A percentile compares a stretch with the other conserved stretches of the same genome.
phyloP scores from a whole-genome alignment of 2,113 vertebrate species.

The Osmerus eperlanus region DNA sequence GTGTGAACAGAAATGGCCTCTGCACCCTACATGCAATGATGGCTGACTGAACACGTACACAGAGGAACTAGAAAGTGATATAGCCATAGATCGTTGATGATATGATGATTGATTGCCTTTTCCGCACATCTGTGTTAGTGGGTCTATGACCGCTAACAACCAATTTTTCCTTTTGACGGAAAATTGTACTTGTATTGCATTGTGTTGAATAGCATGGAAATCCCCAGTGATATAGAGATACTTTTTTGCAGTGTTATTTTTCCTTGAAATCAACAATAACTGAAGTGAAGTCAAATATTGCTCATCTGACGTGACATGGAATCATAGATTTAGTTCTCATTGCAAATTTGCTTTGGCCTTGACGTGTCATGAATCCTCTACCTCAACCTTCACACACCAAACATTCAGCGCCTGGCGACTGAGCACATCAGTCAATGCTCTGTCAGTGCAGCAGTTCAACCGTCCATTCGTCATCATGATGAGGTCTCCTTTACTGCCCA shows the following conservation, averaged over 20 bases:
- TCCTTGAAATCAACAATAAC: neutral
- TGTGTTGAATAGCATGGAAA: slow-evolving; percentile 3
- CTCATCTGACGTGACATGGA: neutral
- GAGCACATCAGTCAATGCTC: neutral
- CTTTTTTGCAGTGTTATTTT: neutral
- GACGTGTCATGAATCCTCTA: neutral
- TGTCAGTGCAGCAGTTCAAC: neutral
- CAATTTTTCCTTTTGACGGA: slow-evolving; percentile 14
- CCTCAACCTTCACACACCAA: too few relatives aligned
- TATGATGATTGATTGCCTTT: neutral
- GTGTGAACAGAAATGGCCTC: slow-evolving; percentile 2
- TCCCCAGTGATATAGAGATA: neutral
- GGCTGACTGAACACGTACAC: neutral
- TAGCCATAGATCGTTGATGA: neutral
- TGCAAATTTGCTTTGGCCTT: neutral
- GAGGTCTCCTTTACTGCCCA: too few relatives aligned
- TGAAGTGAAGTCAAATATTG: neutral
- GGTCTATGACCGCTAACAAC: slow-evolving; percentile 2
- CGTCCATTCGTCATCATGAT: neutral
- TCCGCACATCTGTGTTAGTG: neutral
- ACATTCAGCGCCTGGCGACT: neutral
- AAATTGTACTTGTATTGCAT: slow-evolving; percentile 12
- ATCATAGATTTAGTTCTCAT: neutral
- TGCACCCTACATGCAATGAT: slow-evolving; percentile 29
- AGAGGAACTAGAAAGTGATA: neutral